Evolutionary conservation across 2,113 vertebrate genomes (phyloP).

Genomic region (Saimiri boliviensis): DNA sequence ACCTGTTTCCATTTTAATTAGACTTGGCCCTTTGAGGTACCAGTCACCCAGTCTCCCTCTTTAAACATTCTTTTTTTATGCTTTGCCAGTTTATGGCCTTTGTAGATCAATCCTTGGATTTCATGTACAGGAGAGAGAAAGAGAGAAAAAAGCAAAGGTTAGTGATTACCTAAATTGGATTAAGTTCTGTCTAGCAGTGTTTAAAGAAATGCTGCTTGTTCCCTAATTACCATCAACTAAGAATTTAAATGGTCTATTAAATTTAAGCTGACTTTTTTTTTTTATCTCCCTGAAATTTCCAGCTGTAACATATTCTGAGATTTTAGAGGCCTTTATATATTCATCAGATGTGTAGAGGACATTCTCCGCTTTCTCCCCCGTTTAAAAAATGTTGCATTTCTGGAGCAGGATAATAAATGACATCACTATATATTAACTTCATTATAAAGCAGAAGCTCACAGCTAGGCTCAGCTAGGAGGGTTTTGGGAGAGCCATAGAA

Average conservation of each 20-base stretch:
- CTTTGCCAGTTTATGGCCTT: constrained; percentile 68
- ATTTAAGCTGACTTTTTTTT: constrained; percentile 60
- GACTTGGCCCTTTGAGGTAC: constrained; percentile 65
- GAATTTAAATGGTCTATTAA: constrained; percentile 61
- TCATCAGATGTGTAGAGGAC: neutral
- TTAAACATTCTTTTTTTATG: constrained; percentile 71
- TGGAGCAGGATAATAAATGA: neutral
- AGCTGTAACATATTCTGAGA: constrained; percentile 39
- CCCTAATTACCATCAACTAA: constrained; percentile 68
- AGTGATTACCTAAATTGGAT: constrained; percentile 66
- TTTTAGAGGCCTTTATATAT: constrained; percentile 35
- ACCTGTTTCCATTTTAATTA: constrained; percentile 55
- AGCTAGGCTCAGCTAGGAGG: neutral
- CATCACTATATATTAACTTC: neutral
- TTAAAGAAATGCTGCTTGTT: constrained; percentile 61
- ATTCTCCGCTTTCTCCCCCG: neutral
- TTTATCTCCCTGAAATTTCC: neutral
- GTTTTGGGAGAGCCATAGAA: neutral
- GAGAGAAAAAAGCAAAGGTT: constrained; percentile 39
- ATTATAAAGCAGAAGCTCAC: neutral
- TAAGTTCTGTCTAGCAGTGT: constrained; percentile 66
- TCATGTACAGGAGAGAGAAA: neutral
- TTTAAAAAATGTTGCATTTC: constrained; percentile 16
- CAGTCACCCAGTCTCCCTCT: constrained; percentile 46
- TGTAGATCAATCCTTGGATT: constrained; percentile 74